Percentiles rank a stretch among this genome's conserved stretches.
Conservation (phyloP, 1,140 invertebrate genomes). For the Mycetomoellerius zeteki region DNA sequence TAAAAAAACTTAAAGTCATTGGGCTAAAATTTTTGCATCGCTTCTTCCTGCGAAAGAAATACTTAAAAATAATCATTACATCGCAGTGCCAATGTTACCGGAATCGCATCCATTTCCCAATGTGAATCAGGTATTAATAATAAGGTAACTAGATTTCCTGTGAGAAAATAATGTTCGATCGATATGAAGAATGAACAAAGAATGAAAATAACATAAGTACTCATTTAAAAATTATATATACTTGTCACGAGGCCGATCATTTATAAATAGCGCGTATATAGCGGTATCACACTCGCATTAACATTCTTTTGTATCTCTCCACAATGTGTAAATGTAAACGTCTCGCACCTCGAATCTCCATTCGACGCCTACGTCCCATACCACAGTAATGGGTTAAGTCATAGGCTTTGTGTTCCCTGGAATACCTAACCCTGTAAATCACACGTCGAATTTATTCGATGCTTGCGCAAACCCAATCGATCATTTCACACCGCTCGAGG, state of each 20-base stretch:
- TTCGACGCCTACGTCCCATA: constrained; percentile 59
- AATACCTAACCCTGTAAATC: constrained; percentile 65
- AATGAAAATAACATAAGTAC: constrained; percentile 3
- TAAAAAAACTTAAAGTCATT: background rate
- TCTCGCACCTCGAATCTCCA: constrained; percentile 65
- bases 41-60: background rate
- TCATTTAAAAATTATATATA: constrained; percentile 8
- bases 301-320: constrained; percentile 50
- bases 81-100: background rate
- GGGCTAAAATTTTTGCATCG: background rate
- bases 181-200: background rate
- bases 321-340: constrained; percentile 57
- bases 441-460: constrained; percentile 62
- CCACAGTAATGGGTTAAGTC: constrained; percentile 48
- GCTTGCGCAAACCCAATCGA: constrained; percentile 53
- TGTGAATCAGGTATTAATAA: background rate
- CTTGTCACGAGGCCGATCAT: constrained; percentile 42
- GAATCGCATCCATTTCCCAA: background rate
- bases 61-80: background rate
- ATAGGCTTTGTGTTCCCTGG: constrained; percentile 53
- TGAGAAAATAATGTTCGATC: constrained; percentile 17
- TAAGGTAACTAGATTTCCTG: background rate
- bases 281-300: constrained; percentile 31
- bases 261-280: constrained; percentile 45
- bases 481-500: constrained; percentile 37